Conservation (phyloP, 2,888 invertebrate genomes). For the Escarpia spicata region DNA sequence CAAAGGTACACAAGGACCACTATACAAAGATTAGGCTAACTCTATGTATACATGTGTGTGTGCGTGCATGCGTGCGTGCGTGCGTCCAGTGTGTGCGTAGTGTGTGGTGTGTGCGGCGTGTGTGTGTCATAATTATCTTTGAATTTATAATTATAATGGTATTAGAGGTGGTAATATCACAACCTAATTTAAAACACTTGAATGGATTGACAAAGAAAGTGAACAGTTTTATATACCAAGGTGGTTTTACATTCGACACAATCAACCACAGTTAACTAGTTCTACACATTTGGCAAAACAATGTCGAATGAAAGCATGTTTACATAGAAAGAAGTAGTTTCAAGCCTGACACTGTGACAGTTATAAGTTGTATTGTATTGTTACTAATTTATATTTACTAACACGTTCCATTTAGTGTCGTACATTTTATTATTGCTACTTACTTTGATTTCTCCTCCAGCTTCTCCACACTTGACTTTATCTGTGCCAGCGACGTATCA, state of each 20-base stretch:
- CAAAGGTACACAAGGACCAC: neutral
- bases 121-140: no score
- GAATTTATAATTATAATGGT: no score
- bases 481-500: neutral
- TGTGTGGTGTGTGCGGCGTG: neutral
- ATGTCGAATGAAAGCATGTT: no score
- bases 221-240: no score
- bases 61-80: neutral
- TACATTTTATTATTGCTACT: neutral
- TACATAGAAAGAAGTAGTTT: no score
- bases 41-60: neutral
- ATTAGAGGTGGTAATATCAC: no score
- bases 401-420: neutral
- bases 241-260: no score
- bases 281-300: no score
- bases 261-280: no score
- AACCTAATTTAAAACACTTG: no score
- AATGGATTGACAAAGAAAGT: no score
- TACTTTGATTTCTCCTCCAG: slow-evolving; percentile 16
- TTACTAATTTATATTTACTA: neutral
- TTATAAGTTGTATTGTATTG: neutral
- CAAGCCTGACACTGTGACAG: no score
- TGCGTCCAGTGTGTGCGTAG: neutral
- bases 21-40: neutral
- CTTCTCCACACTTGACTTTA: neutral